Evolutionary conservation across 2,113 vertebrate species (phyloP).

Genomic region (Indicator maculatus): DNA sequence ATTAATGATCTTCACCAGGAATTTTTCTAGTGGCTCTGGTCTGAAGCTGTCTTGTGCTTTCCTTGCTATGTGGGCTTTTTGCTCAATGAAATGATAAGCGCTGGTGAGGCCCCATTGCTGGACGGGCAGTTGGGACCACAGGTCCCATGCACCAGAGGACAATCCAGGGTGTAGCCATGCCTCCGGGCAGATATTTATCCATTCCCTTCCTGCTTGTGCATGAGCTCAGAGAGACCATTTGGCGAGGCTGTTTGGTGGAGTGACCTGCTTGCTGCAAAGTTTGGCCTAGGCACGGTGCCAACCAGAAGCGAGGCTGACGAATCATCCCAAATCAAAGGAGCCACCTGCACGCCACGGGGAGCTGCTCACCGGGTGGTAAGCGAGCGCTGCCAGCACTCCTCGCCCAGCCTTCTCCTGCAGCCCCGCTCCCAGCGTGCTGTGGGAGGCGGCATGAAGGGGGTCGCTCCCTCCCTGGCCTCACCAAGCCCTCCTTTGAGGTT

Average conservation of each 20-base stretch:
- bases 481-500: rapidly evolving
- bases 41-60: rapidly evolving
- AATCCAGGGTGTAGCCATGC: rapidly evolving
- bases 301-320: background rate
- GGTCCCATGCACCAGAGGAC: rapidly evolving
- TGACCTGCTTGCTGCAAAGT: background rate
- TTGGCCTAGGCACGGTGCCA: background rate
- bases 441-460: background rate
- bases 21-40: rapidly evolving
- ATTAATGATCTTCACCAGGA: background rate
- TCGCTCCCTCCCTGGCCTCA: background rate
- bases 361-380: constrained; percentile 11
- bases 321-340: constrained; percentile 17
- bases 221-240: rapidly evolving
- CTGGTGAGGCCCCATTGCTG: background rate
- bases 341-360: constrained; percentile 34
- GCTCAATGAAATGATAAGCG: rapidly evolving
- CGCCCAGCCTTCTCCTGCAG: background rate
- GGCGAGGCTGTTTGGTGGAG: background rate
- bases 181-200: rapidly evolving
- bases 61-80: background rate
- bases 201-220: rapidly evolving
- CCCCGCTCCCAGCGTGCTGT: background rate
- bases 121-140: rapidly evolving
- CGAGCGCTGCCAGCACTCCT: constrained; percentile 27